These are phyloP conservation scores for Laticauda laticaudata DNA, from an alignment of 2,113 vertebrate species.

Conservation along the genomic window DNA sequence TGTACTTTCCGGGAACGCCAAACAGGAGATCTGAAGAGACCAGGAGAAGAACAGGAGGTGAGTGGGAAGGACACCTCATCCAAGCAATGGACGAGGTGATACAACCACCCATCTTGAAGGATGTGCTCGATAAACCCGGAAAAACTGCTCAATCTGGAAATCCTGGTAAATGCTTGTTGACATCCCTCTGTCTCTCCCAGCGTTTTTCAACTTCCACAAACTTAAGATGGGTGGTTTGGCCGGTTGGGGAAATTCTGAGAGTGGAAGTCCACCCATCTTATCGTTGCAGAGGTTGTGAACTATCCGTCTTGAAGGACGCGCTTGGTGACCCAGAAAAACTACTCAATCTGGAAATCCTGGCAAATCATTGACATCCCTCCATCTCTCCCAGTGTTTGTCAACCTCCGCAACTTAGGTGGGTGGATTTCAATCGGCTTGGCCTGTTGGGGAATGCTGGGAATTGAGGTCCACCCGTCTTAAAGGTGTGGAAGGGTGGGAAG, in stretches of 20 bases:
- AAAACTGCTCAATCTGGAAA: not conserved
- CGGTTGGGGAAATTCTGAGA: not conserved
- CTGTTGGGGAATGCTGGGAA: not conserved
- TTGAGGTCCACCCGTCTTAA: not conserved
- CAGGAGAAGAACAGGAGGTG: fast-evolving
- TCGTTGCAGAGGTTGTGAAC: too few relatives aligned
- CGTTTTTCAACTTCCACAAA: not conserved
- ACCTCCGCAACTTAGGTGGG: not conserved
- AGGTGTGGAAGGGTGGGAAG: not conserved
- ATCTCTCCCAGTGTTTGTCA: not conserved
- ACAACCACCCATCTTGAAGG: not conserved
- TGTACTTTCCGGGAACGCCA: constrained; percentile 88
- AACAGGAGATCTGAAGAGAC: constrained; percentile 86
- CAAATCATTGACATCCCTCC: not conserved
- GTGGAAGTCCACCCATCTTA: not conserved
- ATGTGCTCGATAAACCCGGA: not conserved
- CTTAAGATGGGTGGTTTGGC: not conserved
- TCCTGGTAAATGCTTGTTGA: not conserved
- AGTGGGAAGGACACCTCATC: not conserved
- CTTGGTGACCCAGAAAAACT: too few relatives aligned
- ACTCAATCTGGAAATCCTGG: too few relatives aligned
- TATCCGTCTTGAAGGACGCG: too few relatives aligned
- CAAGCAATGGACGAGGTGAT: too few relatives aligned
- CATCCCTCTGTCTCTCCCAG: not conserved
- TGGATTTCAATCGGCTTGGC: not conserved